Evolutionary conservation across 2,113 vertebrate genomes (phyloP).

Genomic region (Pluvialis apricaria): DNA sequence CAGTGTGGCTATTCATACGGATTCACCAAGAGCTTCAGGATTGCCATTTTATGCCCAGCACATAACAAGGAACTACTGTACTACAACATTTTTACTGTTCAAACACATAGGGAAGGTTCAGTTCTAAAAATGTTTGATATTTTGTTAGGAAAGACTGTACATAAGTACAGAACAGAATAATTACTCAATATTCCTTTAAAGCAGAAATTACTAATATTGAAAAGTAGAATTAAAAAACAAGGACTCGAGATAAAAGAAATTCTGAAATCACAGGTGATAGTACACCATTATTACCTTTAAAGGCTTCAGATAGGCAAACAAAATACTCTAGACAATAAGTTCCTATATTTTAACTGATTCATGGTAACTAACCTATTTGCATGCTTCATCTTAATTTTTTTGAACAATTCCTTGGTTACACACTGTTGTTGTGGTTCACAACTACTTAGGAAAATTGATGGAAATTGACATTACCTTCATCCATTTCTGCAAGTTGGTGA

Average conservation of each 20-base stretch:
- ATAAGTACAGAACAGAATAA: not conserved
- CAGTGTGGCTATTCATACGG: not conserved
- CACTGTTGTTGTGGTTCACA: not conserved
- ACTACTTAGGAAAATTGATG: not conserved
- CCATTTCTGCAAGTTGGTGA: conserved; percentile 74
- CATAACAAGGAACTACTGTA: not conserved
- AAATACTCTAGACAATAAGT: not conserved
- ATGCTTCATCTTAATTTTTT: not conserved
- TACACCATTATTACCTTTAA: not conserved
- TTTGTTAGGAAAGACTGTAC: not conserved
- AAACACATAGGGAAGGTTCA: not conserved
- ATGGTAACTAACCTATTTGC: not conserved
- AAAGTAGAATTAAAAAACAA: not conserved
- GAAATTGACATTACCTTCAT: conserved; percentile 62
- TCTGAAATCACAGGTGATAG: not conserved
- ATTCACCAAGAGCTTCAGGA: not conserved
- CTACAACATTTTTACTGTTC: not conserved
- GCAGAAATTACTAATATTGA: not conserved
- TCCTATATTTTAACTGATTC: not conserved
- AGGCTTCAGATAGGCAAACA: not conserved
- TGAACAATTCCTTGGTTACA: not conserved
- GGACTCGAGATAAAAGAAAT: not conserved
- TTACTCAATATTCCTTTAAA: not conserved
- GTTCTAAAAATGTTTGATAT: not conserved
- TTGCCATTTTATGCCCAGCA: not conserved